Percentiles rank a stretch among this genome's conserved stretches.
Conservation (phyloP, 2,797 vertebrate genomes). For the Hirundo rustica region DNA sequence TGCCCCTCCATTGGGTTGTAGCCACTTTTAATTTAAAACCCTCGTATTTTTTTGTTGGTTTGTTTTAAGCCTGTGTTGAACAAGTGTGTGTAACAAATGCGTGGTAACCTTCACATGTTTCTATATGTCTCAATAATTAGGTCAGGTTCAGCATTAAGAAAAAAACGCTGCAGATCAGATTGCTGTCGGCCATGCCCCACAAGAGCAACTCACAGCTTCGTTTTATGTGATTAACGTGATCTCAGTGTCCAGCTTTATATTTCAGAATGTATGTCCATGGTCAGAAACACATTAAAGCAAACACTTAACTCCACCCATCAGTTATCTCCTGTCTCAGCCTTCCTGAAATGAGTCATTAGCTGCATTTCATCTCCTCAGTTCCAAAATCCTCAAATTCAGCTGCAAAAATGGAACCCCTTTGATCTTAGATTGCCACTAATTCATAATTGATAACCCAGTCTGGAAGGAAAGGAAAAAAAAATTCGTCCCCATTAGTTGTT, state of each 20-base stretch:
- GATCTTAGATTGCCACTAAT: constrained; percentile 63
- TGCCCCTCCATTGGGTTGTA: not conserved
- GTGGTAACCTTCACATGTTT: not conserved
- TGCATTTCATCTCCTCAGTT: constrained; percentile 56
- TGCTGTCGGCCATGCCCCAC: not conserved
- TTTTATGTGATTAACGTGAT: not conserved
- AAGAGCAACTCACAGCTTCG: not conserved
- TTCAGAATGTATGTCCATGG: not conserved
- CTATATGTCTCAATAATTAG: not conserved
- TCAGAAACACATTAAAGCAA: not conserved
- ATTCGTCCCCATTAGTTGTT: constrained; percentile 44
- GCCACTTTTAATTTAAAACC: not conserved
- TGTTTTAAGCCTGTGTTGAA: not conserved
- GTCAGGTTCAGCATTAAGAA: not conserved
- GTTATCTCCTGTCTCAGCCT: constrained; percentile 11
- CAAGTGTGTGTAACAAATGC: not conserved
- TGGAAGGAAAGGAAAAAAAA: constrained; percentile 44
- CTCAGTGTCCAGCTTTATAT: not conserved
- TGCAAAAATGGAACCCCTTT: constrained; percentile 59
- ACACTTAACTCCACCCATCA: not conserved
- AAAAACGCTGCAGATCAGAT: not conserved
- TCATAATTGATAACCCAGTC: constrained; percentile 66
- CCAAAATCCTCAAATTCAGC: constrained; percentile 61
- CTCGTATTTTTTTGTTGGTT: rapidly evolving
- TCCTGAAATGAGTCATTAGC: constrained; percentile 46